Evolutionary conservation across 1,140 invertebrate species (phyloP), one percentile per base, ranked within the genome.

Genomic region (Psix sp.): DNA sequence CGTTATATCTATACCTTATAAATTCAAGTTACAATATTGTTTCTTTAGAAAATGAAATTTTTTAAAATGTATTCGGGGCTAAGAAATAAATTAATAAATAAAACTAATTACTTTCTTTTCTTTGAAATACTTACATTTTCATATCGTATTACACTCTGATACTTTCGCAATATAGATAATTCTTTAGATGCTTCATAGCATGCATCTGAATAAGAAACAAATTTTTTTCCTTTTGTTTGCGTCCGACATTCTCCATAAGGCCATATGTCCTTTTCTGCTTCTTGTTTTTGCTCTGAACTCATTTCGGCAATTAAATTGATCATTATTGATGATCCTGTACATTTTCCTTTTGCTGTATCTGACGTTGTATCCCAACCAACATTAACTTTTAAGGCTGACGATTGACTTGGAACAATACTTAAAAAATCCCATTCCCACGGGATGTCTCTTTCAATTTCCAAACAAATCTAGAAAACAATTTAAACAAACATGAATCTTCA

Each of bases 391-490:
- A 85, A 26, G 6, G 63, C 78, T 29, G 79, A 76, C 10, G 76
- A 74, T n/a, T 80, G 77, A 52, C 78, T 85, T n/a, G 83, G 81
- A 51, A 79, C 77, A 11, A 51, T 70, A 33, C 76, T 87, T 20
- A 87, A 63, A 31, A 82, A 82, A 10, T 85, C 77, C 84, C 85
- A 86, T 52, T 80, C 80, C 84, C 82, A 87, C 3, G 84, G 84
- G 11, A 74, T 70, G 10, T 81, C 73, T 76, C 80, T 80, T 46
- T 84, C 82, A 11, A 42, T 65, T 66, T 85, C 81, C 14, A 86
- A 33, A 65, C 84, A 85, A 45, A 86, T 67, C 84, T 85, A 35
- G 42, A 72, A 66, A 45, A 45, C 7, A 57, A 60, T 52, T 26
- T 33, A n/a, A n/a, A n/a, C n/a, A n/a, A n/a, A n/a, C n/a, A n/a